Evolutionary conservation across 53 echinoderm and acorn worm genomes (phyloP).

Genomic region (Echinometra lucunter): DNA sequence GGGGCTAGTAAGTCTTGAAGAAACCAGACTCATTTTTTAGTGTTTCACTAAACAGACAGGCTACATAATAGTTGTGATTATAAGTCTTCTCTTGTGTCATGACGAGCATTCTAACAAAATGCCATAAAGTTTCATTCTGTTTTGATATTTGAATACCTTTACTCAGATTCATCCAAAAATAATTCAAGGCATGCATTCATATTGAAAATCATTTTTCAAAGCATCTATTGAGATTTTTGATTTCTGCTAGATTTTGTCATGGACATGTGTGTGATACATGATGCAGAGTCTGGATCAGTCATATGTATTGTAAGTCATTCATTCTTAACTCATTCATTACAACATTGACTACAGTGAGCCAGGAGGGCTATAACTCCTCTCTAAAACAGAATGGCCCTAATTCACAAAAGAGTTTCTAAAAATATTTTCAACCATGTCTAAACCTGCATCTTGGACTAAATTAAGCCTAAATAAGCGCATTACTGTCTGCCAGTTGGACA

Average conservation of each 20-base stretch:
- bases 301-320: constrained; percentile 24
- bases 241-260: background rate
- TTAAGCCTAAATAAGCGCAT: no score
- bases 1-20: background rate
- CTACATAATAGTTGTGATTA: constrained; percentile 37
- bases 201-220: background rate
- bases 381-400: no score
- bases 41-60: constrained; percentile 45
- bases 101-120: background rate
- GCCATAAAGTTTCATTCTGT: background rate
- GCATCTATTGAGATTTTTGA: background rate
- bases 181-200: constrained; percentile 31
- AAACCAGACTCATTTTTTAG: background rate
- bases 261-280: background rate
- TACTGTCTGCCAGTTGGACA: no score
- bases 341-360: no score
- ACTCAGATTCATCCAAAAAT: constrained; percentile 17
- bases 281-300: constrained; percentile 45
- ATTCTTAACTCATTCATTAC: background rate
- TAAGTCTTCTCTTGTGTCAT: background rate
- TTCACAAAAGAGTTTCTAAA: no score
- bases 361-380: no score
- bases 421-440: no score
- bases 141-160: background rate
- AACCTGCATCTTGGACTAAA: no score